Base-by-base conservation (phyloP, 2,113 vertebrate genomes). In the Leiothrix lutea region DNA sequence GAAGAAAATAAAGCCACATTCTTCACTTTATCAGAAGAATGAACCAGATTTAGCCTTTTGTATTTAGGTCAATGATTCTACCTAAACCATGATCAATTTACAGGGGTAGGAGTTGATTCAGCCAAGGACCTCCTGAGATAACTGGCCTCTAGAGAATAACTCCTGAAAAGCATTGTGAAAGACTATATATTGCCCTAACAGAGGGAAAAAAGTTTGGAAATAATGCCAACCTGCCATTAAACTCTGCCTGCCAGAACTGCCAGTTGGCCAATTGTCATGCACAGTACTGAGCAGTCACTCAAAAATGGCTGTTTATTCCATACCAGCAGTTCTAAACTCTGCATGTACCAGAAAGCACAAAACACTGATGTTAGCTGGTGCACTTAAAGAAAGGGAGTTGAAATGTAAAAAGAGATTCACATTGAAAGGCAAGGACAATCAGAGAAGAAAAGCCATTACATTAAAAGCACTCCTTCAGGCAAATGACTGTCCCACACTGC, bases 401-500 rank as follows among this genome's bases (percentile, higher is more conserved):
- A 83, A 66, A 84, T 19, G 7, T 67, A 81, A 47, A 23, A 58
- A 66, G 3, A 71, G 25, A 50, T 42, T 78, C 45, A 45, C 51
- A 20, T 53, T 57, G 42, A 65, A 85, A 80, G 10, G 28, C 50
- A 73, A 77, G 18, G 71, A 66, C 50, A 47, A 45, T 18, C 40
- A 33, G 25, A 77, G 58, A 85, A 84, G 45, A 81, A 57, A 71
- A 90, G 38, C 57, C 48, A 44, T 58, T 53, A 45, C 23, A 44
- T 45, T 48, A 75, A 74, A 45, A 93, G 51, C 50, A 42, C 6
- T 77, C 66, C 72, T 31, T 45, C 2, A 20, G 61, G 48, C 44
- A 26, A 44, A 2, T 0, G 0, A 14, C 56, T 29, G 23, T 18
- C 42, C 56, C 38, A 23, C 21, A 11, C 12, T 25, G 5, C 29